A percentile compares a stretch with the other conserved stretches of the same genome.
phyloP scores from a whole-genome alignment of 2,113 vertebrate species.

The Jacana jacana region DNA sequence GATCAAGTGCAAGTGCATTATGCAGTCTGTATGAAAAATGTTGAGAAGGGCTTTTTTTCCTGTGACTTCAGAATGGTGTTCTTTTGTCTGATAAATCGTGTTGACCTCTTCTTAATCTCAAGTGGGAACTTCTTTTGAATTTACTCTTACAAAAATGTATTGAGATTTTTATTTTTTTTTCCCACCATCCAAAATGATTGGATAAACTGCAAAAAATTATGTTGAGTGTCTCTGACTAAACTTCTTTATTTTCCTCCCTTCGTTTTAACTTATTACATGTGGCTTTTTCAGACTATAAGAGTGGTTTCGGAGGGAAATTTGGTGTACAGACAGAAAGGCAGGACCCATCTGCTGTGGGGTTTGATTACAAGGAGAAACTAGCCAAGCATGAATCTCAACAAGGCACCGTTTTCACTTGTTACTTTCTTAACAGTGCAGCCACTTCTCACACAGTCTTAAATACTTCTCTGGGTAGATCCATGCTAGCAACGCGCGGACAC shows the following conservation, averaged over 20 bases:
- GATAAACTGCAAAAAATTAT: not conserved
- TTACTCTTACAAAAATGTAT: not conserved
- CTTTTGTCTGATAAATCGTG: not conserved
- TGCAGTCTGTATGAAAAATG: not conserved
- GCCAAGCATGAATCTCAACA: slow-evolving; percentile 89
- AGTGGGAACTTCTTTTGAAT: not conserved
- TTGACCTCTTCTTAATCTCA: not conserved
- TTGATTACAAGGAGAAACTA: slow-evolving; percentile 91
- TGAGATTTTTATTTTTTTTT: not conserved
- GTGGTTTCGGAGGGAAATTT: slow-evolving; percentile 90
- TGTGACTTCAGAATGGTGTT: slow-evolving; percentile 42
- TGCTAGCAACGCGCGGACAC: not conserved
- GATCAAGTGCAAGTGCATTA: not conserved
- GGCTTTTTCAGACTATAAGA: slow-evolving; percentile 89
- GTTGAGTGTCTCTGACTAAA: slow-evolving; percentile 23
- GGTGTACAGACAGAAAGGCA: slow-evolving; percentile 87
- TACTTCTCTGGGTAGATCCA: slow-evolving; percentile 2
- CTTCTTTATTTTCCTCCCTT: slow-evolving; percentile 19
- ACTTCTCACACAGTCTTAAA: slow-evolving; percentile 61
- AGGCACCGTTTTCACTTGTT: slow-evolving; percentile 78
- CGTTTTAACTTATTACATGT: slow-evolving; percentile 41
- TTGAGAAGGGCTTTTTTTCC: not conserved
- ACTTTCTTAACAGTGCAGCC: slow-evolving; percentile 33
- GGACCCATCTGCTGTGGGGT: slow-evolving; percentile 88
- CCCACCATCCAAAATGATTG: not conserved